Evolutionary conservation across 2,113 vertebrate genomes (phyloP).

Genomic region (Nibea albiflora): DNA sequence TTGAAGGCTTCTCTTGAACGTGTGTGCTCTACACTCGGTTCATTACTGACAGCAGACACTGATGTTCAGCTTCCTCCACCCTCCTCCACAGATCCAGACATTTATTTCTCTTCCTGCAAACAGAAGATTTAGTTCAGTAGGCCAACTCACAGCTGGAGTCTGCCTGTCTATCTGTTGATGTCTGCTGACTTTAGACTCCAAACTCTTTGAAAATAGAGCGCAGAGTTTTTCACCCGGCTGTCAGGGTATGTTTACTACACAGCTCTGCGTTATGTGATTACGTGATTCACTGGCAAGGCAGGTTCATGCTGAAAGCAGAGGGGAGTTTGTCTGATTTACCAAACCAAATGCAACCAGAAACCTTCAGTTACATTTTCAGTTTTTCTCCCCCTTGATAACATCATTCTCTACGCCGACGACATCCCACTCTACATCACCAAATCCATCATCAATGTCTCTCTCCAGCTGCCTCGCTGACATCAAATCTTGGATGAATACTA

Average conservation of each 20-base stretch:
- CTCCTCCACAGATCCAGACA: background rate
- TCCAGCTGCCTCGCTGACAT: too few species aligned
- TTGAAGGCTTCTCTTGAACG: background rate
- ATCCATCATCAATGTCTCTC: too few species aligned
- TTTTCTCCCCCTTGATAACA: too few species aligned
- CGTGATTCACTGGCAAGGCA: too few species aligned
- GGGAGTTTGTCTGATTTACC: too few species aligned
- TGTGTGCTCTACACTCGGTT: background rate
- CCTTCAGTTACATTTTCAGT: too few species aligned
- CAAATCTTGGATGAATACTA: too few species aligned
- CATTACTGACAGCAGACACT: background rate
- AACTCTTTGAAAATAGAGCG: background rate
- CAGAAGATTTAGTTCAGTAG: conserved; percentile 18
- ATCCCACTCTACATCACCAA: too few species aligned
- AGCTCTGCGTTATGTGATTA: too few species aligned
- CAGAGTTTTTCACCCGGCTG: background rate
- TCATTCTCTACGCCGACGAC: too few species aligned
- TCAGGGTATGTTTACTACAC: background rate
- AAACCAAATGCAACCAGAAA: too few species aligned
- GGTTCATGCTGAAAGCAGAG: too few species aligned
- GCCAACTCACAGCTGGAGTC: conserved; percentile 18
- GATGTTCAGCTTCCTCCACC: background rate
- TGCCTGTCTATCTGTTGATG: background rate
- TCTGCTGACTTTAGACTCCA: conserved; percentile 19
- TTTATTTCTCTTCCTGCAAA: background rate